These are phyloP conservation scores for Tetanocera ferruginea DNA, from an alignment of 2,888 invertebrate species.

Conservation along the genomic window DNA sequence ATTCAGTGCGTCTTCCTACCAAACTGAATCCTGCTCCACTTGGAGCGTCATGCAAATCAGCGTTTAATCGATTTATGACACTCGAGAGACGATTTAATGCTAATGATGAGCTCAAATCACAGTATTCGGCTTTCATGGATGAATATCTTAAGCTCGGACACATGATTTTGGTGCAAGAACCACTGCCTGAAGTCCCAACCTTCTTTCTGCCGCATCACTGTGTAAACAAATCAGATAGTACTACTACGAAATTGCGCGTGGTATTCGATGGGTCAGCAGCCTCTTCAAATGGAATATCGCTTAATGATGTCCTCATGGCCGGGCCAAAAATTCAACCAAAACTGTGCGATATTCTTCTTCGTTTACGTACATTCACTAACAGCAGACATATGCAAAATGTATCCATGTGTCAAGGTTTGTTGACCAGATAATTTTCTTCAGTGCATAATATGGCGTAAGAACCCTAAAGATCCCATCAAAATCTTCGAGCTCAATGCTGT, in stretches of 20 bases:
- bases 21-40: not conserved
- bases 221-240: constrained; percentile 31
- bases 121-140: constrained; percentile 26
- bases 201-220: constrained; percentile 37
- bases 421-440: constrained; percentile 18
- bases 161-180: constrained; percentile 12
- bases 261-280: no score
- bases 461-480: no score
- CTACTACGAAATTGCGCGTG: not conserved
- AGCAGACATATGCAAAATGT: constrained; percentile 27
- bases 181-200: not conserved
- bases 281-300: no score
- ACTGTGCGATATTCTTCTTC: constrained; percentile 34
- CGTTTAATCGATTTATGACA: not conserved
- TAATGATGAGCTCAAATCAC: constrained; percentile 17
- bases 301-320: no score
- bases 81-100: constrained; percentile 39
- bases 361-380: constrained; percentile 41
- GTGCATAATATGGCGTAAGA: constrained; percentile 39
- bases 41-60: constrained; percentile 38
- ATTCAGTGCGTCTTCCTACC: constrained; percentile 26
- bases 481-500: not conserved
- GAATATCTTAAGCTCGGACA: constrained; percentile 38
- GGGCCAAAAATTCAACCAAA: not conserved
- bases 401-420: not conserved